Percentiles rank a stretch among this genome's conserved stretches.
Conservation (phyloP, 2,888 invertebrate genomes). For the Ommatoiulus sabulosus region DNA sequence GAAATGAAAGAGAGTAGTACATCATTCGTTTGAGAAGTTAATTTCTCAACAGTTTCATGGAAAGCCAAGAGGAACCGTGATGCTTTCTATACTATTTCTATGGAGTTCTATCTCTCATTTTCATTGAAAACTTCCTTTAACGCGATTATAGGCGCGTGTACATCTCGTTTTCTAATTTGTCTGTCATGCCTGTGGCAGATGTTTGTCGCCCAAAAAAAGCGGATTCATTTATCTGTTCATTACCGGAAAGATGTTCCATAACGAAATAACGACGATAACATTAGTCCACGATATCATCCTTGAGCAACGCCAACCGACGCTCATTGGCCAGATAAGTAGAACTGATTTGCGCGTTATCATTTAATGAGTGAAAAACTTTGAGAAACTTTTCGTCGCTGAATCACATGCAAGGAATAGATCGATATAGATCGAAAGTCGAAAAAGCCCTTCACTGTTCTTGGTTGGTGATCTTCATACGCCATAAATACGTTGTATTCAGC, state of each 20-base stretch:
- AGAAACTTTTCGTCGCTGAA: neutral
- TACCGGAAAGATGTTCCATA: neutral
- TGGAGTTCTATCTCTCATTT: neutral
- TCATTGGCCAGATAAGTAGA: neutral
- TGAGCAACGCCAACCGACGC: neutral
- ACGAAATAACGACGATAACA: neutral
- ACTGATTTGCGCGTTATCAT: slow-evolving; percentile 23
- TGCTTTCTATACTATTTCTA: neutral
- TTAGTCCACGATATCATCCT: neutral
- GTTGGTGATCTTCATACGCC: slow-evolving; percentile 37
- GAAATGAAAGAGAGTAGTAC: no score
- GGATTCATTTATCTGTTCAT: slow-evolving; percentile 27
- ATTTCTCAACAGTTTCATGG: no score
- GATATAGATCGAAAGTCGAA: neutral
- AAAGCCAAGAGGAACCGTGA: neutral
- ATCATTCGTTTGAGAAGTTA: no score
- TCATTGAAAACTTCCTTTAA: neutral
- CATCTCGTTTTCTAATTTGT: neutral
- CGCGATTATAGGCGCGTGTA: neutral
- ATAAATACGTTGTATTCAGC: neutral
- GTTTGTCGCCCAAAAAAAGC: neutral
- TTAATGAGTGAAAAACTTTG: slow-evolving; percentile 20
- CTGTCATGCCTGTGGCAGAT: slow-evolving; percentile 32
- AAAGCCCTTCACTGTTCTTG: slow-evolving; percentile 2
- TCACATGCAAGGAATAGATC: neutral